Evolutionary conservation across 2,113 vertebrate genomes (phyloP), one percentile per base, ranked within the genome.

Genomic region (Propithecus coquereli): DNA sequence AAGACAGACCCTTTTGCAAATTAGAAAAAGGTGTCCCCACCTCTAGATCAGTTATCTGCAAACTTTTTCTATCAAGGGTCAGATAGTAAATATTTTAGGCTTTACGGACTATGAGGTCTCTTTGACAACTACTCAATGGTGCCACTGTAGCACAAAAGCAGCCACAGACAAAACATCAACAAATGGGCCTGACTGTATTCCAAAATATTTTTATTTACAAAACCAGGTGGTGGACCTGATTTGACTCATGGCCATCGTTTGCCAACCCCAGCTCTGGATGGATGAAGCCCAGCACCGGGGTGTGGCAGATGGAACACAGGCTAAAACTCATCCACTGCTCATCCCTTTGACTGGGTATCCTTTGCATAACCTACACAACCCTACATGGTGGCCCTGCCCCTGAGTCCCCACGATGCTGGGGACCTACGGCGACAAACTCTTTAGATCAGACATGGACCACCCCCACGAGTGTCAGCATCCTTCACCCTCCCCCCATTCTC

Each of bases 11-110:
- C 74, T 87, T 68, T 37, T 93, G 89, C 94, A 97, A 91, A 96
- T 95, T 93, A 90, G 57, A 81, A 96, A 94, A 97, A 97, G 82
- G 30, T 94, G 43, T 27, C 88, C 45, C 16, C 87, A n/a, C 68
- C 68, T 87, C 74, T 32, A 79, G 27, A 74, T 79, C 82, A 14
- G 63, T 59, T 59, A 32, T 94, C 79, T 89, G 45, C 77, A 84
- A 89, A 73, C 45, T 52, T 94, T 68, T 71, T 23, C 63, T 80
- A 17, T 89, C 59, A 54, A 91, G 11, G 70, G 32, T 79, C 73
- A 80, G 74, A 63, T 2, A 73, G 54, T 27, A 66, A 87, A 66
- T 87, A 82, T 61, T 50, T 79, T 54, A 89, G 83, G 2, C 18
- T 85, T 89, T 81, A 16, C 0, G 4, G 34, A 30, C 70, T 23